phyloP scores from a whole-genome alignment of 2,113 vertebrate genomes.

The Fregetta grallaria region DNA sequence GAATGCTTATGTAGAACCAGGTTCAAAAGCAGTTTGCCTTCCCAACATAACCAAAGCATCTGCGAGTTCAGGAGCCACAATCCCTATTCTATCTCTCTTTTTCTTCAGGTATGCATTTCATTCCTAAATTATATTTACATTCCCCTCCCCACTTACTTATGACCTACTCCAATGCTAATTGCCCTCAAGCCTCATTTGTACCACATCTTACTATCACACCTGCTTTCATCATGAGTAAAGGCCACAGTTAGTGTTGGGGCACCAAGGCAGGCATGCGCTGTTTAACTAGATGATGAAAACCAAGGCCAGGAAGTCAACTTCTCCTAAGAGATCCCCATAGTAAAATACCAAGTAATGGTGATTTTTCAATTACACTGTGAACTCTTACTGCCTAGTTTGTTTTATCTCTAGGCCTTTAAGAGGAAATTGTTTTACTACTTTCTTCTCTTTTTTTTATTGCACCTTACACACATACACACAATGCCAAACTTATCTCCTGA shows the following conservation, averaged over 20 bases:
- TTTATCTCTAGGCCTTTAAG: neutral
- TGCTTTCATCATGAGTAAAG: neutral
- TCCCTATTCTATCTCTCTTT: neutral
- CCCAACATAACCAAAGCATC: neutral
- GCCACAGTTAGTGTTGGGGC: neutral
- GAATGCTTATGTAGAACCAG: neutral
- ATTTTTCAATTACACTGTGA: neutral
- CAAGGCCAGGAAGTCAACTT: neutral
- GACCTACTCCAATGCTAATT: neutral
- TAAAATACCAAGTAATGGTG: neutral
- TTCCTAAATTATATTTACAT: neutral
- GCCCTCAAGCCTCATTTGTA: neutral
- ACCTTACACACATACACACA: neutral
- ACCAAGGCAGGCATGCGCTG: neutral
- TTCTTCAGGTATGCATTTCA: neutral
- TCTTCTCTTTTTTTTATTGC: neutral
- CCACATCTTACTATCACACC: neutral
- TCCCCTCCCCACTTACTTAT: neutral
- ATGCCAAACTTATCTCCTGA: neutral
- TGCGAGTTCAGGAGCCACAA: neutral
- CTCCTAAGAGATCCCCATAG: neutral
- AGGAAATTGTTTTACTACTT: neutral
- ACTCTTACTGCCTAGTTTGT: neutral
- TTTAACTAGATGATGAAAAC: neutral
- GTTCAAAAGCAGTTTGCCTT: neutral